Evolutionary conservation across 2,888 invertebrate species (phyloP).

Genomic region (Sialis lutaria): DNA sequence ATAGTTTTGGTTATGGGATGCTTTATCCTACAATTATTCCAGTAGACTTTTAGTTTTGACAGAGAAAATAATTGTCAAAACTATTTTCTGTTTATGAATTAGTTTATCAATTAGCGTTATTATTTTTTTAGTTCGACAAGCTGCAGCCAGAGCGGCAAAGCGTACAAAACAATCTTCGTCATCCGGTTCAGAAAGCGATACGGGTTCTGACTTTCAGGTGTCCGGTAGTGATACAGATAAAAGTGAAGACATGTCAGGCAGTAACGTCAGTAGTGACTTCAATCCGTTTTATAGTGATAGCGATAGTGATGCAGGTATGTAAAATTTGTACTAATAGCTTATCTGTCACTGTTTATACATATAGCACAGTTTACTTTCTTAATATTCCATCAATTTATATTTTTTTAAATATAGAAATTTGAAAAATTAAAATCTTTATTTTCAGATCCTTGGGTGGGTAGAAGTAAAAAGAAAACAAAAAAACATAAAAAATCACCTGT

Average conservation of each 20-base stretch:
- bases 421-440: neutral
- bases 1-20: neutral
- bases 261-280: slow-evolving; percentile 62
- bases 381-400: neutral
- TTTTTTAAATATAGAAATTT: neutral
- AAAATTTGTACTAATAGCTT: slow-evolving; percentile 11
- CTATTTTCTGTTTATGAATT: neutral
- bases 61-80: neutral
- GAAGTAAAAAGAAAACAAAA: slow-evolving; percentile 45
- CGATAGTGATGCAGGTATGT: slow-evolving; percentile 59
- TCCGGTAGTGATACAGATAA: slow-evolving; percentile 29
- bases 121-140: slow-evolving; percentile 30
- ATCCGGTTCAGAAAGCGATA: slow-evolving; percentile 7
- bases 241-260: slow-evolving; percentile 33
- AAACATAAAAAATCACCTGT: slow-evolving; percentile 32
- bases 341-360: neutral
- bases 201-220: slow-evolving; percentile 23
- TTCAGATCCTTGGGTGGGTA: slow-evolving; percentile 61
- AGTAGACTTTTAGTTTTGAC: no score
- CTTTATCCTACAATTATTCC: neutral
- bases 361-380: neutral
- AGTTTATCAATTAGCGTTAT: slow-evolving; percentile 1
- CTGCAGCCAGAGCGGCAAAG: slow-evolving; percentile 38
- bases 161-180: slow-evolving; percentile 24
- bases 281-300: slow-evolving; percentile 82